These are phyloP conservation scores for Pempheris klunzingeri DNA, from an alignment of 2,797 vertebrate genomes.

Conservation along the genomic window DNA sequence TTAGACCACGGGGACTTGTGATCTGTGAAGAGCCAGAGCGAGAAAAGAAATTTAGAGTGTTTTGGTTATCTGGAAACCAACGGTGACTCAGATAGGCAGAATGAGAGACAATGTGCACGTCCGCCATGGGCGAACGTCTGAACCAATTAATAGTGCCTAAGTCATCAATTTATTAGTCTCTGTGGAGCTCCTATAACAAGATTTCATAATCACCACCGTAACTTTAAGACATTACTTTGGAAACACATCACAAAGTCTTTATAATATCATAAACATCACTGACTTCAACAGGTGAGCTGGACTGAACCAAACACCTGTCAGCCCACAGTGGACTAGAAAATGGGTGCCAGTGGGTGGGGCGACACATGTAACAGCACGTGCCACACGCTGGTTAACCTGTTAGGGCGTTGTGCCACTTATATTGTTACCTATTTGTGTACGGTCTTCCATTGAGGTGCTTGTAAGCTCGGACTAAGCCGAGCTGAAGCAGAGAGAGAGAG, in stretches of 20 bases:
- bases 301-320: neutral
- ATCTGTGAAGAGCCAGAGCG: constrained; percentile 34
- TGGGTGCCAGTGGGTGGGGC: neutral
- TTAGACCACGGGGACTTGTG: constrained; percentile 48
- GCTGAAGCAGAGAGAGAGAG: neutral
- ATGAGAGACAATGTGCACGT: constrained; percentile 57
- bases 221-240: neutral
- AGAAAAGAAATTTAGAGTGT: constrained; percentile 14
- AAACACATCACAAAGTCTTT: neutral
- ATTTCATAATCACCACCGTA: neutral
- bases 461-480: neutral
- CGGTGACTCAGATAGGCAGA: constrained; percentile 44
- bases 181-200: rapidly evolving
- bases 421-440: neutral
- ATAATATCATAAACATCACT: neutral
- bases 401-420: neutral
- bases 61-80: constrained; percentile 6
- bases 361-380: neutral
- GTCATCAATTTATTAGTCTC: neutral
- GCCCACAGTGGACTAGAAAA: neutral
- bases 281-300: neutral
- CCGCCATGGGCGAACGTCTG: constrained; percentile 28
- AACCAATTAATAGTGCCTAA: neutral
- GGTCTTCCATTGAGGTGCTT: neutral
- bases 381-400: neutral